Base-by-base conservation (phyloP, 1,140 invertebrate genomes). In the Brachionus asplanchnoidis region DNA sequence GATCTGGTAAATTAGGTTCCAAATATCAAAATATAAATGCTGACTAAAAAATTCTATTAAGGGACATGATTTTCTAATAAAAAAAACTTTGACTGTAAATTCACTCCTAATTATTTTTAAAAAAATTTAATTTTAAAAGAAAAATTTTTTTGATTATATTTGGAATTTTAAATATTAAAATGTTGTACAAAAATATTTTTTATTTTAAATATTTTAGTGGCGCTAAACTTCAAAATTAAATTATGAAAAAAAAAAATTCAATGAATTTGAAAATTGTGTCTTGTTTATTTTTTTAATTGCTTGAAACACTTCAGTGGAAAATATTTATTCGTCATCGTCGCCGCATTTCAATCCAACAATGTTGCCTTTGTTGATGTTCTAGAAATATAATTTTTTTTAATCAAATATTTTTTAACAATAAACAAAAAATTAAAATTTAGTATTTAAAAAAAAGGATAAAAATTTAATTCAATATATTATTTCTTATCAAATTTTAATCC, bases 331-430 rank as follows among this genome's bases (percentile, higher is more conserved):
- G 17, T 60, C 53, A 60, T 60, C 53, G 20, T 60, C 53, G 6
- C 53, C 53, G 20, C 53, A 60, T 60, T 60, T 60, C 53, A 60
- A 60, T 23, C 53, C 53, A 60, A 60, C 36, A n/a, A 70, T 70
- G 12, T 70, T 40, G 28, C 66, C 66, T 40, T 70, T 70, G 17
- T 70, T 70, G 66, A 70, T 70, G 9, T 70, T 70, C 66, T 70
- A 60, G 8, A 60, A 60, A 60, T 28, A 36, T 36, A 36, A n/a
- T 36, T 36, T 36, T 36, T 36, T 36, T 36, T 7, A 36, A 36
- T 7, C 6, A 36, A 36, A 36, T 7, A 7, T 7, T 36, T 36
- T 6, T n/a, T 36, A 0, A 36, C 0, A 36, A 36, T 36, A 36
- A 3, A 7, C 32, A 36, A 2, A 5, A n/a, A 50, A 50, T 14